Conservation (phyloP, 2,113 vertebrate species). For the Oenanthe melanoleuca region DNA sequence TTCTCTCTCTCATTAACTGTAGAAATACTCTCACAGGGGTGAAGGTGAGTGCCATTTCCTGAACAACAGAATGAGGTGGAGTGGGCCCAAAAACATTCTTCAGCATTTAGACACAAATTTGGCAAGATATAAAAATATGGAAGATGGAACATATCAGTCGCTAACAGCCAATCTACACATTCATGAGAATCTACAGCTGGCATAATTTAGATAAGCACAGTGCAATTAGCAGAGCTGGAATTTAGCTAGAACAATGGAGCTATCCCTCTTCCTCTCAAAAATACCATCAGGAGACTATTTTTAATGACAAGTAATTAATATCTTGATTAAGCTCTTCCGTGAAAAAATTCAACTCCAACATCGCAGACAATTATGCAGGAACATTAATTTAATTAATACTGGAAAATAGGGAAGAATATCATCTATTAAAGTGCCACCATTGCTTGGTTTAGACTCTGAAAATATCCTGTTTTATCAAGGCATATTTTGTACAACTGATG, state of each 20-base stretch:
- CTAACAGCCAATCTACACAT: not conserved
- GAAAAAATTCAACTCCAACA: not conserved
- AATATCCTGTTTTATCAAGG: not conserved
- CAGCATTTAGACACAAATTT: not conserved
- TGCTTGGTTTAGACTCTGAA: not conserved
- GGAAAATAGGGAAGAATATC: not conserved
- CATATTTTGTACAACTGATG: not conserved
- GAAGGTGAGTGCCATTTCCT: not conserved
- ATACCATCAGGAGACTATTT: not conserved
- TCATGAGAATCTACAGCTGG: not conserved
- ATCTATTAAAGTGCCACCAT: not conserved
- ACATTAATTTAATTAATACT: not conserved
- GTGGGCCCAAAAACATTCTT: not conserved
- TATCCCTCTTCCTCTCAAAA: not conserved
- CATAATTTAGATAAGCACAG: not conserved
- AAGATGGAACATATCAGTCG: not conserved
- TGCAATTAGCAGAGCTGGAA: slow-evolving; percentile 7
- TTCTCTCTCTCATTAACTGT: not conserved
- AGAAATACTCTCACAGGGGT: not conserved
- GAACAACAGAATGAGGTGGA: not conserved
- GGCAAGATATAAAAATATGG: not conserved
- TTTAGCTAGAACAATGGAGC: not conserved
- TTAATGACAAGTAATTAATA: not conserved
- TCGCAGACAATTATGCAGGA: not conserved
- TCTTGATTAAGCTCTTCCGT: not conserved